These are phyloP conservation scores for Trissolcus basalis DNA, from an alignment of 1,140 invertebrate genomes.

Conservation along the genomic window DNA sequence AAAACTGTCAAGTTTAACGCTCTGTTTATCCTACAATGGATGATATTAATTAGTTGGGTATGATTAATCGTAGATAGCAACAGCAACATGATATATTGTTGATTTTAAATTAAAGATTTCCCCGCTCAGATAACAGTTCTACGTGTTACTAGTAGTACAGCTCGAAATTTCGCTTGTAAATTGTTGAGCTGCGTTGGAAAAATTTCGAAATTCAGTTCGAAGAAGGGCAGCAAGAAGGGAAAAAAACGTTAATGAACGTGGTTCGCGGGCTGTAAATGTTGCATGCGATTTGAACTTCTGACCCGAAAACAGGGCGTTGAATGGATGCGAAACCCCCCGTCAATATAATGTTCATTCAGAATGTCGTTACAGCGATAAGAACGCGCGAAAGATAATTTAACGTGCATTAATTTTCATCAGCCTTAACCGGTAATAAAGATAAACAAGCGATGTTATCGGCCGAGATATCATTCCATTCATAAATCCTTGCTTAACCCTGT, in stretches of 20 bases:
- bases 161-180: no score
- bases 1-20: neutral
- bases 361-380: slow-evolving; percentile 19
- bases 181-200: no score
- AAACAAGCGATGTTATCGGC: slow-evolving; percentile 41
- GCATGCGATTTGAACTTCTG: no score
- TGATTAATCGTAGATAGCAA: neutral
- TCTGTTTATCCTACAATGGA: neutral
- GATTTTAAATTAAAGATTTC: neutral
- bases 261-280: no score
- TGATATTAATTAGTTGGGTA: neutral
- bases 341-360: slow-evolving; percentile 14
- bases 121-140: neutral
- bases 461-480: slow-evolving; percentile 44
- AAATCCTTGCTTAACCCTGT: slow-evolving; percentile 39
- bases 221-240: no score
- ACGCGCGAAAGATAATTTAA: slow-evolving; percentile 31
- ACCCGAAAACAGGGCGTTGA: neutral
- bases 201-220: no score
- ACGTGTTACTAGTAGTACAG: no score
- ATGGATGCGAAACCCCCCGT: neutral
- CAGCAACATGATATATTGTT: neutral
- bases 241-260: no score
- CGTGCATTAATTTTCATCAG: slow-evolving; percentile 41
- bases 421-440: slow-evolving; percentile 37